These are phyloP conservation scores for Macquaria ambigua DNA, from an alignment of 2,113 vertebrate genomes.

Conservation along the genomic window DNA sequence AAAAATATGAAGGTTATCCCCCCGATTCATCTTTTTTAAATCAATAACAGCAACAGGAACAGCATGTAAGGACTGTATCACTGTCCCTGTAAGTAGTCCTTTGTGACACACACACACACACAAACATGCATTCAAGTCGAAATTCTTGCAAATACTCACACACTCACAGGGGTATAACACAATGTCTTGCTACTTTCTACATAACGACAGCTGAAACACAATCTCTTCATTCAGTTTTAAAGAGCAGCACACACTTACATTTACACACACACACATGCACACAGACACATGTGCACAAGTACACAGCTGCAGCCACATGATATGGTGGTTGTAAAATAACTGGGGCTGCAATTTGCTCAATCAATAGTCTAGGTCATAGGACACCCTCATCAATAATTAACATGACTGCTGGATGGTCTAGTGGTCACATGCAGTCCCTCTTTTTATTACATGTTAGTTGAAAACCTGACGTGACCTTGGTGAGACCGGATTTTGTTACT, in stretches of 20 bases:
- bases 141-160: slow-evolving; percentile 33
- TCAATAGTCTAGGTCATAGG: slow-evolving; percentile 74
- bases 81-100: slow-evolving; percentile 1
- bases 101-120: slow-evolving; percentile 24
- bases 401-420: slow-evolving; percentile 33
- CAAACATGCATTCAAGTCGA: slow-evolving; percentile 7
- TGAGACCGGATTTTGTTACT: background rate
- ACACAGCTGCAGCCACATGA: slow-evolving; percentile 56
- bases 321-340: slow-evolving; percentile 64
- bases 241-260: background rate
- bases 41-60: slow-evolving; percentile 49
- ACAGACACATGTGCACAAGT: background rate
- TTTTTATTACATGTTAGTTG: slow-evolving; percentile 10
- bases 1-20: slow-evolving; percentile 32
- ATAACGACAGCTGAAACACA: slow-evolving; percentile 44
- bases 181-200: slow-evolving; percentile 4
- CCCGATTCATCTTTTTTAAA: slow-evolving; percentile 53
- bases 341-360: slow-evolving; percentile 69
- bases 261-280: background rate
- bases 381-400: slow-evolving; percentile 78
- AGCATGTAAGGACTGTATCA: slow-evolving; percentile 24
- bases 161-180: slow-evolving; percentile 31
- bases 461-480: slow-evolving; percentile 46
- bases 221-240: slow-evolving; percentile 50
- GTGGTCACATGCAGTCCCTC: slow-evolving; percentile 27